phyloP scores from a whole-genome alignment of 2,113 vertebrate species.

The Pleuronectes platessa region DNA sequence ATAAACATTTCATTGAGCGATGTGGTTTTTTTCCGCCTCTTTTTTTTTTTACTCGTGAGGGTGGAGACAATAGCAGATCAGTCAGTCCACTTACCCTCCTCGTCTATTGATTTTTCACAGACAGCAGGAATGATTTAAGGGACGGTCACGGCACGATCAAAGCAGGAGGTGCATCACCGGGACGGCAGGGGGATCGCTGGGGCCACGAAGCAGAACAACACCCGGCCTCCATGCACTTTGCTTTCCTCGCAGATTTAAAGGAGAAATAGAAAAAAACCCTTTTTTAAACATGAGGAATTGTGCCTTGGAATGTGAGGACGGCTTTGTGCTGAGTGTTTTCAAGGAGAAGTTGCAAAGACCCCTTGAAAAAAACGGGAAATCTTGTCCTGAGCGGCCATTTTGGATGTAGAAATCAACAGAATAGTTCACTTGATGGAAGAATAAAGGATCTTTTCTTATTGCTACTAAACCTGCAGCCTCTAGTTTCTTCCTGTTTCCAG shows the following conservation, averaged over 20 bases:
- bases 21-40: conserved; percentile 6
- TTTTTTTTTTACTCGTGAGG: neutral
- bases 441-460: too few relatives aligned
- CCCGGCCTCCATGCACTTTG: conserved; percentile 30
- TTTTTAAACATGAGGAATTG: neutral
- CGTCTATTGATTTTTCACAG: conserved; percentile 65
- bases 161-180: conserved; percentile 31
- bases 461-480: neutral
- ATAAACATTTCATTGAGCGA: conserved; percentile 22
- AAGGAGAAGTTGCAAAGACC: neutral
- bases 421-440: too few relatives aligned
- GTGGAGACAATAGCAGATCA: conserved; percentile 21
- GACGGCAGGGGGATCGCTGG: conserved; percentile 33
- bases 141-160: conserved; percentile 42
- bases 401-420: too few relatives aligned
- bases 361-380: too few relatives aligned
- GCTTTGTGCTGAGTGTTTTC: neutral
- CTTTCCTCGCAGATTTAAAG: conserved; percentile 19
- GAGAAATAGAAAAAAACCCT: neutral
- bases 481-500: neutral
- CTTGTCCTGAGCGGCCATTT: too few relatives aligned
- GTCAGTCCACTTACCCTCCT: conserved; percentile 23
- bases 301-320: neutral
- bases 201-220: conserved; percentile 44
- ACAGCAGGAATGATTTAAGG: conserved; percentile 44